phyloP scores from a whole-genome alignment of 2,113 vertebrate species.

The Xenotilapia leptura region DNA sequence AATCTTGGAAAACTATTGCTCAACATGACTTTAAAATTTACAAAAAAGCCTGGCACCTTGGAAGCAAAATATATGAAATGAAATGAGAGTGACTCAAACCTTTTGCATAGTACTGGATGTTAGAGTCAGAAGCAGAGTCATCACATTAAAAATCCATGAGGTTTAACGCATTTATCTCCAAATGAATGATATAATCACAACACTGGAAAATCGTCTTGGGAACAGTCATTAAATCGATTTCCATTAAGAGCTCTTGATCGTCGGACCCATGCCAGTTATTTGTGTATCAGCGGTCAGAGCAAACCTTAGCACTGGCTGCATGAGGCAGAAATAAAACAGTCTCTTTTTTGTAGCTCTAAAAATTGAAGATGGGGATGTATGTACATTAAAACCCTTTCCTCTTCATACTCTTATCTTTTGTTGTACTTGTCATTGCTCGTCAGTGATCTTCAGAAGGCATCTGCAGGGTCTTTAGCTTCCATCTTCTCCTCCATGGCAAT shows the following conservation, averaged over 20 bases:
- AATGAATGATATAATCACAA: neutral
- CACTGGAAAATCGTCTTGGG: neutral
- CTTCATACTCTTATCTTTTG: neutral
- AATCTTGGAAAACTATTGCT: neutral
- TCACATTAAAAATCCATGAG: neutral
- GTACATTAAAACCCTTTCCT: neutral
- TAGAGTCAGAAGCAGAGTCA: neutral
- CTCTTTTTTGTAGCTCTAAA: neutral
- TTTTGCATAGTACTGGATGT: neutral
- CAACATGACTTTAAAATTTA: neutral
- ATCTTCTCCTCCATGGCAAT: conserved; percentile 84
- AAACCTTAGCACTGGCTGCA: neutral
- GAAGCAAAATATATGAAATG: neutral
- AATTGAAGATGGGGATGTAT: neutral
- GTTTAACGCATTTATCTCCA: neutral
- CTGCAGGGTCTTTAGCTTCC: conserved; percentile 83
- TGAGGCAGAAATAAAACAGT: neutral
- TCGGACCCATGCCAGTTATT: neutral
- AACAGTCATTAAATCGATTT: neutral
- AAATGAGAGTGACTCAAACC: neutral
- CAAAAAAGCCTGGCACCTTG: neutral
- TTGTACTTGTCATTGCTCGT: neutral
- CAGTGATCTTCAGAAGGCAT: conserved; percentile 86
- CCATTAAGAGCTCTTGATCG: neutral
- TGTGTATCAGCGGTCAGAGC: neutral